Evolutionary conservation across 53 echinoderm and acorn worm species (phyloP).

Genomic region (Pentamera pediparva): DNA sequence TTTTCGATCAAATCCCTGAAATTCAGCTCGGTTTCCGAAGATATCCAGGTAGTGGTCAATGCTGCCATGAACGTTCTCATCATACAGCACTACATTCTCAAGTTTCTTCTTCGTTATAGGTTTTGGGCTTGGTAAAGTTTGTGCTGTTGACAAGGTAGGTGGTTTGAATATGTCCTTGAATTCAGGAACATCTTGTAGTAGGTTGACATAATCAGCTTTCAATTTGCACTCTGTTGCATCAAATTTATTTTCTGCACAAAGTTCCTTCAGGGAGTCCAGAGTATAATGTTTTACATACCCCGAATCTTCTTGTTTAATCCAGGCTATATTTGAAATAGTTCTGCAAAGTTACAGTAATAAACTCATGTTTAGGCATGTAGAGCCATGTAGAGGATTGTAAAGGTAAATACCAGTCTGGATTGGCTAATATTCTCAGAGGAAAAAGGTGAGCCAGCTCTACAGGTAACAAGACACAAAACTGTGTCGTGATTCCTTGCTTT

Average conservation of each 20-base stretch:
- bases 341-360: too few relatives aligned
- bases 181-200: slow-evolving; percentile 11
- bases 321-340: slow-evolving; percentile 12
- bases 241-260: slow-evolving; percentile 9
- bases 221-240: neutral
- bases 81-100: neutral
- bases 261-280: neutral
- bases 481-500: too few relatives aligned
- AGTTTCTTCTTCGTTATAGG: neutral
- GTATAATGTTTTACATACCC: slow-evolving; percentile 10
- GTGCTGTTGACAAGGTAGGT: neutral
- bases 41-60: slow-evolving; percentile 15
- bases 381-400: too few relatives aligned
- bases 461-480: too few relatives aligned
- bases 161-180: slow-evolving; percentile 4
- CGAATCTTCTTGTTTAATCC: neutral
- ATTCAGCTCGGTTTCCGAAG: slow-evolving; percentile 11
- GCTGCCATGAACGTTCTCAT: slow-evolving; percentile 2
- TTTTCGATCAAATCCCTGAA: slow-evolving; percentile 7
- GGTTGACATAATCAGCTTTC: neutral
- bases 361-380: too few relatives aligned
- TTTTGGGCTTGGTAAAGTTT: neutral
- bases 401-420: too few relatives aligned
- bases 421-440: too few relatives aligned
- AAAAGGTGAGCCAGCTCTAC: too few relatives aligned